phyloP scores from a whole-genome alignment of 2,888 invertebrate genomes.

The Taenaris catops region DNA sequence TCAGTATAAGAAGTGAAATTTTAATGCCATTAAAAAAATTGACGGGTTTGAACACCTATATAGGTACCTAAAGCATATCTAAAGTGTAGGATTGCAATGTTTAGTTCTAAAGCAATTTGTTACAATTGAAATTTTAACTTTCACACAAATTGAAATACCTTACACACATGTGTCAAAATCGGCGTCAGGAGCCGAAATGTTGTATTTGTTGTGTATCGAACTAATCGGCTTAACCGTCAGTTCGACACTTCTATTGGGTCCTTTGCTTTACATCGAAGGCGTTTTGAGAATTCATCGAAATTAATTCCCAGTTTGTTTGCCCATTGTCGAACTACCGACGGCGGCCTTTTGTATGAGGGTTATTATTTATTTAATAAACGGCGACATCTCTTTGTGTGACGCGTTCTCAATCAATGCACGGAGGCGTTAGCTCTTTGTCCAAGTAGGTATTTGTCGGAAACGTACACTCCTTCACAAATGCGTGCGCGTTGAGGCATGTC shows the following conservation, averaged over 20 bases:
- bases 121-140: slow-evolving; percentile 3
- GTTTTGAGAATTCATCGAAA: slow-evolving; percentile 72
- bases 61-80: too few species aligned
- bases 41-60: too few species aligned
- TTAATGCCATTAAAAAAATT: too few species aligned
- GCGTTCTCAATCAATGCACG: slow-evolving; percentile 49
- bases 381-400: slow-evolving; percentile 55
- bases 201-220: slow-evolving; percentile 64
- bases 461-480: slow-evolving; percentile 25
- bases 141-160: slow-evolving; percentile 44
- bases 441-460: slow-evolving; percentile 30
- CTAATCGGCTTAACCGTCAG: slow-evolving; percentile 71
- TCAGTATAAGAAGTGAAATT: too few species aligned
- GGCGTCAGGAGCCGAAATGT: slow-evolving; percentile 39
- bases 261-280: slow-evolving; percentile 59
- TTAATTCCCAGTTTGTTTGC: slow-evolving; percentile 74
- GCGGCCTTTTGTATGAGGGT: slow-evolving; percentile 50
- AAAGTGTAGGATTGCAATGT: too few species aligned
- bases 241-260: slow-evolving; percentile 50
- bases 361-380: slow-evolving; percentile 76
- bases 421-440: slow-evolving; percentile 42
- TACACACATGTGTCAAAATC: slow-evolving; percentile 51
- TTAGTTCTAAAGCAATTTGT: too few species aligned
- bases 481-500: slow-evolving; percentile 10
- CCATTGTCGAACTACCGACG: slow-evolving; percentile 66